A percentile compares a stretch with the other conserved stretches of the same genome.
phyloP scores from a whole-genome alignment of 2,113 vertebrate genomes.

The Stomatorhinus ivindoensis region DNA sequence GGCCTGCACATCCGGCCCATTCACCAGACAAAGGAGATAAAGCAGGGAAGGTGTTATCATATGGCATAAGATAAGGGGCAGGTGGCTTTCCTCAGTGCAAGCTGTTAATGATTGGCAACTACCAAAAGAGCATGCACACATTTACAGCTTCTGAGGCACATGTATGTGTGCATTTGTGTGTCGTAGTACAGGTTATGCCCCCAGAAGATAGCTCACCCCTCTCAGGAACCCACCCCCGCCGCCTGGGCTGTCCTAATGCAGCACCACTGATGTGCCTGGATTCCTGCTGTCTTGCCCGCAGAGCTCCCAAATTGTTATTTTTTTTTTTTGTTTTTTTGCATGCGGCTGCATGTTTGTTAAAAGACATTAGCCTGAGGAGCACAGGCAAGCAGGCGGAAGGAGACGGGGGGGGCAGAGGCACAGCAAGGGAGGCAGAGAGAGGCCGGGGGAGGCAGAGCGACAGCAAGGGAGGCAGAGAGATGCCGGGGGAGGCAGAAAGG shows the following conservation, averaged over 20 bases:
- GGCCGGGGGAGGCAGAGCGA: not conserved
- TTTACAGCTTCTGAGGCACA: not conserved
- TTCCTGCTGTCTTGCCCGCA: not conserved
- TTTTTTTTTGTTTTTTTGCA: constrained; percentile 16
- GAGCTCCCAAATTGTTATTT: constrained; percentile 22
- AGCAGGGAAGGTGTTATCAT: not conserved
- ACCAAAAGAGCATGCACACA: not conserved
- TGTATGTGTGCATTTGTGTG: not conserved
- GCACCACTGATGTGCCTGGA: not conserved
- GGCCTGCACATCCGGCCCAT: not conserved
- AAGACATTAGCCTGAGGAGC: constrained; percentile 37
- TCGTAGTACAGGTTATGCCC: not conserved
- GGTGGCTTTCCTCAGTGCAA: not conserved
- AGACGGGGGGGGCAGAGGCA: constrained; percentile 20
- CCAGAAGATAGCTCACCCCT: not conserved
- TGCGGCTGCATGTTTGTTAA: constrained; percentile 39
- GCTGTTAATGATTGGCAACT: not conserved
- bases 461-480: too few relatives aligned
- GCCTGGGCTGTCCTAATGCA: not conserved
- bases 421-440: constrained; percentile 4
- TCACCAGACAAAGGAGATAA: not conserved
- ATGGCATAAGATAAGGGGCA: not conserved
- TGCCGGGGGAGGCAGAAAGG: too few relatives aligned
- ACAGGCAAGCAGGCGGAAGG: constrained; percentile 25
- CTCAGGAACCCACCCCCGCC: not conserved